Base-by-base conservation (phyloP, 2,113 vertebrate species). In the Patagioenas fasciata region DNA sequence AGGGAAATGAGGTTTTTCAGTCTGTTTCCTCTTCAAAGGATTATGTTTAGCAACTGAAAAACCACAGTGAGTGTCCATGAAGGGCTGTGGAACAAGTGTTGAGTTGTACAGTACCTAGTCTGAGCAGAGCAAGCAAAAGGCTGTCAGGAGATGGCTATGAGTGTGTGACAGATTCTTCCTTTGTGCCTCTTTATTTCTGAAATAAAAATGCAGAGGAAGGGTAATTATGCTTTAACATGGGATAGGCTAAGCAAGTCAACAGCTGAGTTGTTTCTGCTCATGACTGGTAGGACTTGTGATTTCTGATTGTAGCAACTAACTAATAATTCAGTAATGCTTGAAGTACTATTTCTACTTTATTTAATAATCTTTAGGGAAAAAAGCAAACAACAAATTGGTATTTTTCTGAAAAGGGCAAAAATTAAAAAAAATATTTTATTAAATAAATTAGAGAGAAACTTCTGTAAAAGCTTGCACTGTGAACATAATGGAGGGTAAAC, bases 91-190 rank as follows among this genome's bases (percentile, higher is more conserved):
- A 72, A 77, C 19, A 53, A 28, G 32, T 2, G 0, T 21, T 66
- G 42, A 29, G n/a, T 62, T 62, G 60, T 0, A 2, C 6, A 11
- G 23, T 36, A 14, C 1, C 0, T 56, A 42, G 32, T 36, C 25
- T 42, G 42, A 40, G 26, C 42, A 47, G 25, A 32, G 20, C 1
- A 4, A 42, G 70, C 21, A 61, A 54, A 48, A 67, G 67, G 38
- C 50, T 58, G 13, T 32, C 1, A 0, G 25, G 71, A 64, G 29
- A 53, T 71, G 32, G 8, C 25, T 70, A 1, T 70, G 44, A 38
- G 21, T 56, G 24, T 77, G 2, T 20, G 48, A 57, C 31, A 67
- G 15, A 57, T 78, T 58, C 11, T 62, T 64, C 28, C 20, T 70
- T 84, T 2, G 2, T 57, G n/a, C 26, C 25, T 70, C n/a, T 77